Evolutionary conservation across 2,113 vertebrate species (phyloP), one percentile per base, ranked within the genome.

Genomic region (Muntiacus muntjak): DNA sequence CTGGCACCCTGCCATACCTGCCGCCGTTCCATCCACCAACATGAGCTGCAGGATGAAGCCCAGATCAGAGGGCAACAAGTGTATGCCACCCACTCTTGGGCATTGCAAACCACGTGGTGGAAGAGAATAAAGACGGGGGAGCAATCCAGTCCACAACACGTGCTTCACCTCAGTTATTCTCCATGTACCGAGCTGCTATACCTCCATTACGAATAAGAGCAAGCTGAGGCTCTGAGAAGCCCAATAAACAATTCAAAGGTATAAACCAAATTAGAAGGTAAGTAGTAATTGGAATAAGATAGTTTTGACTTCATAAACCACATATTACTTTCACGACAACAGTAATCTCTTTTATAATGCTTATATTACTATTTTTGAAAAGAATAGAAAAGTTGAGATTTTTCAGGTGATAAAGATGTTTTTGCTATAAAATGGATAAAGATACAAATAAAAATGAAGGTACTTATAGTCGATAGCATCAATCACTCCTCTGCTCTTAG

Each of bases 401-500:
- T 15, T 84, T 19, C 11, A 78, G 47, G n/a, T 40, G 4, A 7
- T 89, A 19, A 43, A 30, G 26, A 4, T 86, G n/a, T 87, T 93
- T 97, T 82, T 89, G 19, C 71, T 82, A 3, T 81, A 47, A 88
- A 79, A 30, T 93, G 52, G n/a, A 88, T 82, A 54, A 95, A 95
- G 74, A 94, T 81, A 54, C 23, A 87, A 85, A 91, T 78, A 89
- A 57, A 89, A 94, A 71, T 95, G 45, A 84, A 94, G 28, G 14
- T n/a, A 86, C 23, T 93, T 45, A 92, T 3, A 54, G 17, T 74
- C 9, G 0, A 94, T 74, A 94, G 14, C 33, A 94, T 43, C 52
- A 88, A 36, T 95, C 55, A 93, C 54, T 74, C 33, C 25, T 97
- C 50, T 97, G 81, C 79, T 84, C 25, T 86, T 85, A 86, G 40